These are phyloP conservation scores for Physeter macrocephalus DNA, from an alignment of 2,113 vertebrate genomes.

Conservation along the genomic window DNA sequence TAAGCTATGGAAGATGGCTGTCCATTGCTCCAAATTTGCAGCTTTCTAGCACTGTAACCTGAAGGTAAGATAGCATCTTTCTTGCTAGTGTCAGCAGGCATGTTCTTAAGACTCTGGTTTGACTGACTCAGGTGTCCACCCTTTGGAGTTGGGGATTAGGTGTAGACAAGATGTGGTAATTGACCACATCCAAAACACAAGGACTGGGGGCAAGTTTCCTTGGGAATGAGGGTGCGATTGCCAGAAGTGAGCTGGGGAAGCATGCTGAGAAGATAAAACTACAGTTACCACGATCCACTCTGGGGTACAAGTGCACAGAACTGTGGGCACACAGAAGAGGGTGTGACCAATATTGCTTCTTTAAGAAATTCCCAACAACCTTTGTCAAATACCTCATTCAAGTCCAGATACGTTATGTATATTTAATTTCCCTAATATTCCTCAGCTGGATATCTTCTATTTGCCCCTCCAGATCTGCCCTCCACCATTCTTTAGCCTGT, in stretches of 20 bases:
- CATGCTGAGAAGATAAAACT: not conserved
- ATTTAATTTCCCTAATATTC: not conserved
- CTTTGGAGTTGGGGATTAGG: not conserved
- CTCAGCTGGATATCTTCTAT: not conserved
- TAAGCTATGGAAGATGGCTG: not conserved
- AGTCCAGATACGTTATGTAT: not conserved
- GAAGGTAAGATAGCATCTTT: not conserved
- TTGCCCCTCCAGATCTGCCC: not conserved
- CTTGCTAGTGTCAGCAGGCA: not conserved
- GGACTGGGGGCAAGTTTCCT: not conserved
- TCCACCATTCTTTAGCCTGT: not conserved
- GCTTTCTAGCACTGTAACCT: not conserved
- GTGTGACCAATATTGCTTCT: not conserved
- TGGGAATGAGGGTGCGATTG: not conserved
- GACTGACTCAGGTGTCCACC: not conserved
- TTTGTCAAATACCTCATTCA: not conserved
- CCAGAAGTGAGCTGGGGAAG: not conserved
- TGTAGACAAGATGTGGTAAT: not conserved
- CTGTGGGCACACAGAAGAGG: not conserved
- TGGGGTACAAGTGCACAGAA: not conserved
- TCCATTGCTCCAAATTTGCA: not conserved
- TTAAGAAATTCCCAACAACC: not conserved
- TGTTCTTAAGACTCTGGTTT: not conserved
- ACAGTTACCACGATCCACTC: rapidly evolving
- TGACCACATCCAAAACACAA: not conserved